Base-by-base conservation (phyloP, 2,888 invertebrate species). In the Drosophila ustulata region DNA sequence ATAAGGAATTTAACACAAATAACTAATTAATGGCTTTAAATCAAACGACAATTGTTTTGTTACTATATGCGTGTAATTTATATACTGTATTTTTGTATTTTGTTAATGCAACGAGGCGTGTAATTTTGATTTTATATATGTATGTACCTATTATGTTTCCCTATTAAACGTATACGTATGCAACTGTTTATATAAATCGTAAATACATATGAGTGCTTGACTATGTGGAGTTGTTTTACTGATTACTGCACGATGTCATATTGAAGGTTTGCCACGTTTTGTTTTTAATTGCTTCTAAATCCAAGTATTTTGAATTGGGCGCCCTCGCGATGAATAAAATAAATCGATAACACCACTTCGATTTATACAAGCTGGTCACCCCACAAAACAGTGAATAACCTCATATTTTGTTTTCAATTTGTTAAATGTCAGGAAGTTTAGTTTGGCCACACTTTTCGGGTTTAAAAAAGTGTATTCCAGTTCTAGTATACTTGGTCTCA, bases 51-150 rank as follows among this genome's bases (percentile, higher is more conserved):
- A 74, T 72, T 87, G 67, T 82, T 80, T 75, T 86, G 85, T 85
- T 85, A 80, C 66, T 73, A 62, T 84, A 85, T 77, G 71, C 68
- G 63, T 88, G 80, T 88, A 78, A 80, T 82, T 85, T 85, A 82
- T 75, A 68, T 78, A 70, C 50, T 85, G 50, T 84, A 82, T 67
- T 81, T 83, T 70, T 82, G 69, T 69, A 78, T 73, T 81, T 84
- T 78, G 82, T 80, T 84, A 82, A 66, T 72, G 69, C 55, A 64
- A 66, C 56, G 74, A 66, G 70, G 57, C 75, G 62, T 62, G 64
- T 82, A 73, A 66, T 69, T 58, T 66, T 66, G 68, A 82, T 70
- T 84, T 63, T 68, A 72, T 64, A n/a, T 58, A 47, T 83, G 78
- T 58, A 47, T 83, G 78, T 75, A 61, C 55, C 53, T 74, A 78